Evolutionary conservation across 2,888 invertebrate genomes (phyloP).

Genomic region (Furcula furcula): DNA sequence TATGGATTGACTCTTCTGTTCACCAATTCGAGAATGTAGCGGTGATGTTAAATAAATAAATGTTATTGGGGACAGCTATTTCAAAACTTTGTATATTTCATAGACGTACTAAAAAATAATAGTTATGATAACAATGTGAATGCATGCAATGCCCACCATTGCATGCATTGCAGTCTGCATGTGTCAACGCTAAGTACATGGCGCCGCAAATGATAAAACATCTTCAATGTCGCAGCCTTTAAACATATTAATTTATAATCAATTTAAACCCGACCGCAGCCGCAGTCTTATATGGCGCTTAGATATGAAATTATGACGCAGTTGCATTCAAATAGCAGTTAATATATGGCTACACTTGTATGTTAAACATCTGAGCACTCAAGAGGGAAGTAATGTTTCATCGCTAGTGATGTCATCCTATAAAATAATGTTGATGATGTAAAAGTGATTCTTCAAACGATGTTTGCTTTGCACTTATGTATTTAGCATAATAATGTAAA

Average conservation of each 20-base stretch:
- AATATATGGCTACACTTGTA: conserved; percentile 8
- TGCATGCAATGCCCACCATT: too few relatives aligned
- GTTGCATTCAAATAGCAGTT: conserved; percentile 13
- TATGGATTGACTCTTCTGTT: too few relatives aligned
- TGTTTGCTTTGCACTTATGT: conserved; percentile 20
- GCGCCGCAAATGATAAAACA: neutral
- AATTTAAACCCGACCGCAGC: neutral
- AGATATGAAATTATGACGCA: conserved; percentile 6
- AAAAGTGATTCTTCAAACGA: conserved; percentile 12
- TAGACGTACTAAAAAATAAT: too few relatives aligned
- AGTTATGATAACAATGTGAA: too few relatives aligned
- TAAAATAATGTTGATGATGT: conserved; percentile 22
- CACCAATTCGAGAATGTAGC: too few relatives aligned
- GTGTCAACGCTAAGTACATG: neutral
- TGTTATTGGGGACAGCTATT: too few relatives aligned
- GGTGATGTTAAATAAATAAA: too few relatives aligned
- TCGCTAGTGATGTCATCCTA: conserved; percentile 27
- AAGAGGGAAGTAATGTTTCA: conserved; percentile 6
- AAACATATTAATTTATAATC: neutral
- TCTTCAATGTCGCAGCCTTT: neutral
- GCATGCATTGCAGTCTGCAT: too few relatives aligned
- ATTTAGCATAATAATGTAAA: too few relatives aligned
- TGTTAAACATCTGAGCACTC: neutral
- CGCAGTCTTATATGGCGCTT: neutral
- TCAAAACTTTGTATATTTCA: too few relatives aligned